Evolutionary conservation across 2,797 vertebrate genomes (phyloP).

Genomic region (Cryptoblepharus egeriae): DNA sequence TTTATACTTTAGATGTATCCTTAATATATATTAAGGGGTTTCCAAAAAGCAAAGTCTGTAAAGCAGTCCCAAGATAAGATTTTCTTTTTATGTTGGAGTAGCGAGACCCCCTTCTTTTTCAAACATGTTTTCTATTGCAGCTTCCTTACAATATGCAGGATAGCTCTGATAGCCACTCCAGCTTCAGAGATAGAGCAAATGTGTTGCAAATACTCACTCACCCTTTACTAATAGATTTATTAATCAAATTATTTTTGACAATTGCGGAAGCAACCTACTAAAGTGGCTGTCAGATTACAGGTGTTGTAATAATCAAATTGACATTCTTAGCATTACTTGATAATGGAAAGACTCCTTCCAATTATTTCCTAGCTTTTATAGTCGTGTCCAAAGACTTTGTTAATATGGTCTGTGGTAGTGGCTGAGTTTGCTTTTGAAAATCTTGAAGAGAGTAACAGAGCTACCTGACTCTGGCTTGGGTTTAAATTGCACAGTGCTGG

Average conservation of each 20-base stretch:
- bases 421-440: not conserved
- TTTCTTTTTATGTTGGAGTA: not conserved
- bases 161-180: conserved; percentile 36
- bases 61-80: not conserved
- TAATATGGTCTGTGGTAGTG: not conserved
- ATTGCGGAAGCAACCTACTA: conserved; percentile 57
- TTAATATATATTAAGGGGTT: not conserved
- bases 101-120: not conserved
- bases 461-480: not conserved
- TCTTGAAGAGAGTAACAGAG: conserved; percentile 11
- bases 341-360: conserved; percentile 45
- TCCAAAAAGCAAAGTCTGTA: not conserved
- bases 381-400: conserved; percentile 12
- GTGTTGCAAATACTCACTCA: conserved; percentile 51
- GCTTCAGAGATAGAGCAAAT: conserved; percentile 53
- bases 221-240: conserved; percentile 58
- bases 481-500: not conserved
- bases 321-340: conserved; percentile 40
- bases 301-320: conserved; percentile 44
- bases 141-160: conserved; percentile 3
- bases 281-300: conserved; percentile 48
- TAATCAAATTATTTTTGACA: conserved; percentile 65
- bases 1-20: not conserved
- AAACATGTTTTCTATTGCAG: not conserved
- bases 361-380: conserved; percentile 14